A percentile compares a stretch with the other conserved stretches of the same genome.
Evolutionary conservation across 2,888 invertebrate species (phyloP).

Genomic region (Aphelenchoides bicaudatus): DNA sequence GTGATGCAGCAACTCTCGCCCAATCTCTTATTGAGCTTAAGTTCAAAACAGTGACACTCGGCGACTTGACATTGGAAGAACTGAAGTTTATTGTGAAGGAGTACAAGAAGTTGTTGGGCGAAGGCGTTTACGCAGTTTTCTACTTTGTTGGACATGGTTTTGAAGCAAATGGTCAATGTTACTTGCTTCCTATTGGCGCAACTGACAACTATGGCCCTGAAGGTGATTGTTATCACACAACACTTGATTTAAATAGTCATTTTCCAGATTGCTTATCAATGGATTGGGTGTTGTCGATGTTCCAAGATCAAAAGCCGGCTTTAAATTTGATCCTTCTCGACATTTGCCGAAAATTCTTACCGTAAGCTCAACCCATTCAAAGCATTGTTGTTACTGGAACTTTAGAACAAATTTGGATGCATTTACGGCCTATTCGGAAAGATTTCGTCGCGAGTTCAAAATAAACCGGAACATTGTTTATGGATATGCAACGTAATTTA

Average conservation of each 20-base stretch:
- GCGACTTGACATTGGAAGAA: slow-evolving; percentile 62
- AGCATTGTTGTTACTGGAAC: neutral
- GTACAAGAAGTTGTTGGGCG: slow-evolving; percentile 62
- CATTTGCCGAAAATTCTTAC: slow-evolving; percentile 61
- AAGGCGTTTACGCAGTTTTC: slow-evolving; percentile 61
- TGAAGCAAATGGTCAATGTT: slow-evolving; percentile 62
- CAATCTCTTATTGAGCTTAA: slow-evolving; percentile 56
- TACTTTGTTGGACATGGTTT: slow-evolving; percentile 65
- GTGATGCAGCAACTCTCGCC: slow-evolving; percentile 61
- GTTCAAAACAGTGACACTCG: slow-evolving; percentile 63
- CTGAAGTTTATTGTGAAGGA: slow-evolving; percentile 62
- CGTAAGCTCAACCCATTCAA: slow-evolving; percentile 35
- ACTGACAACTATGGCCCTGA: slow-evolving; percentile 50
- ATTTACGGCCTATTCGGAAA: slow-evolving; percentile 43
- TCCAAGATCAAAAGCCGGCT: slow-evolving; percentile 60
- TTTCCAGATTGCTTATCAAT: slow-evolving; percentile 60
- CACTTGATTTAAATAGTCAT: too few relatives aligned
- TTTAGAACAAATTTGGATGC: slow-evolving; percentile 36
- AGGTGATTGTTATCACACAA: too few relatives aligned
- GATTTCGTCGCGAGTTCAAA: slow-evolving; percentile 38
- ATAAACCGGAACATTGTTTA: slow-evolving; percentile 58
- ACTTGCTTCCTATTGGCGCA: slow-evolving; percentile 63
- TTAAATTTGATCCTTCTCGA: slow-evolving; percentile 63
- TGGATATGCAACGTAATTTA: slow-evolving; percentile 56
- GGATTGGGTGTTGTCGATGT: slow-evolving; percentile 59